These are phyloP conservation scores for Scolanthus callimorphus DNA, from an alignment of 92 coral and sea anemone genomes.

Conservation along the genomic window DNA sequence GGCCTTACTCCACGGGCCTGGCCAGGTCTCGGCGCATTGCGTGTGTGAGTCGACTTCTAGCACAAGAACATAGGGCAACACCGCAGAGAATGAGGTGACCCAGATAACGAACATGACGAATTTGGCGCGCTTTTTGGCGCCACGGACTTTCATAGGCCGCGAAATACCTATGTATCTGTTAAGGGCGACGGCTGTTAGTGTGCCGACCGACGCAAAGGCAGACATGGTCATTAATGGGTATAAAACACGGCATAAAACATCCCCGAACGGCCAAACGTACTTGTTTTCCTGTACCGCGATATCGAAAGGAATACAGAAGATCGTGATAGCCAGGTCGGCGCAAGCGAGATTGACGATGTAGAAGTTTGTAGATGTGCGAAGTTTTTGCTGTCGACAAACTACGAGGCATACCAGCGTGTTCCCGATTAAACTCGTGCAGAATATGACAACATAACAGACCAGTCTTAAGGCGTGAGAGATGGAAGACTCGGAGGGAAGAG, in stretches of 20 bases:
- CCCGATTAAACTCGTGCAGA: slow-evolving; percentile 55
- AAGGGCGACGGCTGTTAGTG: slow-evolving; percentile 75
- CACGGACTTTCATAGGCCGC: slow-evolving; percentile 65
- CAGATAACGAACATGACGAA: slow-evolving; percentile 51
- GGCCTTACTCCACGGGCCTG: slow-evolving; percentile 38
- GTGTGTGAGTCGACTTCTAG: slow-evolving; percentile 44
- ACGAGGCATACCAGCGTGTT: slow-evolving; percentile 75
- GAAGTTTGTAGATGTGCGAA: slow-evolving; percentile 81
- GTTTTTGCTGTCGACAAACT: slow-evolving; percentile 67
- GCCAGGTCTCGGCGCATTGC: slow-evolving; percentile 69
- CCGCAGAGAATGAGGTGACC: slow-evolving; percentile 46
- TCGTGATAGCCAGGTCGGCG: slow-evolving; percentile 72
- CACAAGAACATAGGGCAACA: slow-evolving; percentile 54
- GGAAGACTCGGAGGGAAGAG: slow-evolving; percentile 19
- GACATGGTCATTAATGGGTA: slow-evolving; percentile 87
- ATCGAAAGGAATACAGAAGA: slow-evolving; percentile 81
- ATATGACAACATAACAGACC: slow-evolving; percentile 43
- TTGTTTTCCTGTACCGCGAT: slow-evolving; percentile 63
- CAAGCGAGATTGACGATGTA: slow-evolving; percentile 73
- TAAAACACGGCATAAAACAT: slow-evolving; percentile 56
- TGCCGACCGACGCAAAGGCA: slow-evolving; percentile 82
- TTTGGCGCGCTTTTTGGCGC: slow-evolving; percentile 60
- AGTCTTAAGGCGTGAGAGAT: slow-evolving; percentile 51
- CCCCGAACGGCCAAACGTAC: slow-evolving; percentile 80
- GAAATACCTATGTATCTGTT: slow-evolving; percentile 72